Evolutionary conservation across 2,888 invertebrate genomes (phyloP), one percentile per base, ranked within the genome.

Genomic region (Endomychus coccineus): DNA sequence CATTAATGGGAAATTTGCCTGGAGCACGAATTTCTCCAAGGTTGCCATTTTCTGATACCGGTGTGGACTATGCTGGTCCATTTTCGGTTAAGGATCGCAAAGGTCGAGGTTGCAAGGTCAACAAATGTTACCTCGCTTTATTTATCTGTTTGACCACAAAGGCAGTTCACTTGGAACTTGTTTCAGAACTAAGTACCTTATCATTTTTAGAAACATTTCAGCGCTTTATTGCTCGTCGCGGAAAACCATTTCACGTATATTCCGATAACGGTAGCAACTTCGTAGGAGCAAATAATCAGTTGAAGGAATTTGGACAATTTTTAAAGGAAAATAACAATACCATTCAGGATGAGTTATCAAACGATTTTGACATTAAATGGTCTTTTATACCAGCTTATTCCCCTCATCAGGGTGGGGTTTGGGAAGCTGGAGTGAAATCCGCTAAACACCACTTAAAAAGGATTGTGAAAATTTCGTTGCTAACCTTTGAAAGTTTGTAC

Each of bases 251-350:
- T n/a, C n/a, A n/a, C n/a, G n/a, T n/a, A n/a, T n/a, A n/a, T n/a
- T n/a, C n/a, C 10, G 45, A 49, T 17, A 49, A 48, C 11, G 48
- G 28, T 1, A 45, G 39, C n/a, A 45, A 42, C 42, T 50, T 43
- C 28, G 32, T 22, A 5, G 38, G 40, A 6, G 44, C 42, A 14
- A 24, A 37, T 41, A 43, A 28, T 33, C 49, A 23, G 40, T 36
- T 37, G 13, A 17, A 33, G 16, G 27, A 24, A 34, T 19, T 21
- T 10, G 34, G 15, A n/a, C 3, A 16, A 16, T 12, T 23, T 9
- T 19, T 24, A 10, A 7, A 28, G 25, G 16, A 11, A 31, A 29
- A 36, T 22, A 12, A 36, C 5, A 5, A 3, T 4, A 14, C 27
- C 7, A 22, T 38, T 38, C 14, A 34, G 16, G 16, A 38, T 27